These are phyloP conservation scores for Nomada goodeniana DNA, from an alignment of 2,888 invertebrate species.

Conservation along the genomic window DNA sequence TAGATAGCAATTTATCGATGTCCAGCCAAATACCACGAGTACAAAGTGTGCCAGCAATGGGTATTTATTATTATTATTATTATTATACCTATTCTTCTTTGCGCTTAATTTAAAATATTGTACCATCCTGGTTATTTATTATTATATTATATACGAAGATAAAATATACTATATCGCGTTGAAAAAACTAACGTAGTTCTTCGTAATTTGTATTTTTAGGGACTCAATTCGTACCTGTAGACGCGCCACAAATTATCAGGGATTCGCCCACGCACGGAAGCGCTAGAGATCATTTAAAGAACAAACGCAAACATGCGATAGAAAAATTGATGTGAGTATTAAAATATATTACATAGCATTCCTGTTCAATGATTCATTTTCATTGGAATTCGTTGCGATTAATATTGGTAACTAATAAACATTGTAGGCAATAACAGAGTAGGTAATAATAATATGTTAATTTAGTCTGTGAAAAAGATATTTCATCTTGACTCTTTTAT, in stretches of 20 bases:
- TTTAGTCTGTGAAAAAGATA: too few relatives aligned
- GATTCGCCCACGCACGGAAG: conserved; percentile 79
- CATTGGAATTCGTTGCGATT: too few relatives aligned
- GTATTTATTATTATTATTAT: conserved; percentile 38
- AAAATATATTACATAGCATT: background rate
- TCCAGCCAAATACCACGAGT: conserved; percentile 80
- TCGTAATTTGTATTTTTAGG: conserved; percentile 54
- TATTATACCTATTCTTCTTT: background rate
- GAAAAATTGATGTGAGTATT: conserved; percentile 76
- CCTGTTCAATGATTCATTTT: background rate
- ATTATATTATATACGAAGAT: background rate
- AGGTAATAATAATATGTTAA: too few relatives aligned
- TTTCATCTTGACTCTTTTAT: too few relatives aligned
- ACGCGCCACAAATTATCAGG: conserved; percentile 68
- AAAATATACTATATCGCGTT: too few relatives aligned
- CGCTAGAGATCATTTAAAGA: conserved; percentile 78
- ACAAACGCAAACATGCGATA: conserved; percentile 78
- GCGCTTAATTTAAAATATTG: background rate
- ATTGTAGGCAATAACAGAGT: too few relatives aligned
- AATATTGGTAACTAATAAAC: too few relatives aligned
- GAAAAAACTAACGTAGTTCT: background rate
- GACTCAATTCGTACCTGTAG: conserved; percentile 70
- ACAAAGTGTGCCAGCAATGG: conserved; percentile 80
- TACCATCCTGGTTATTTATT: background rate
- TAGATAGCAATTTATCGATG: conserved; percentile 83